phyloP scores from a whole-genome alignment of 2,888 invertebrate genomes.

The Orchesellides sinensis region DNA sequence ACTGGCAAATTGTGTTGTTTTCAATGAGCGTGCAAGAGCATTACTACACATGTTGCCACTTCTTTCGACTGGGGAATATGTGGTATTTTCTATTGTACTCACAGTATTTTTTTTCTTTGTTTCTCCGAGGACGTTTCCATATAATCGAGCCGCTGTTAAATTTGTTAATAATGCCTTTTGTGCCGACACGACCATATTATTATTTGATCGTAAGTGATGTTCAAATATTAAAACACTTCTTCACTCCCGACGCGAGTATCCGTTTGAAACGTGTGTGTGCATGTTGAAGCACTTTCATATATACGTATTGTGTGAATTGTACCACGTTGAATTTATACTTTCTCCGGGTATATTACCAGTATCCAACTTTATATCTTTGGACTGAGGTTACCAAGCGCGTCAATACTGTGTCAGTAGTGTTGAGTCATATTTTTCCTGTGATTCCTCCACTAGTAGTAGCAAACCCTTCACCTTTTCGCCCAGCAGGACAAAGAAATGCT shows the following conservation, averaged over 20 bases:
- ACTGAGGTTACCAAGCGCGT: slow-evolving; percentile 1
- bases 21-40: neutral
- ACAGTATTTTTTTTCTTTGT: slow-evolving; percentile 43
- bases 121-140: slow-evolving; percentile 56
- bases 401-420: slow-evolving; percentile 64
- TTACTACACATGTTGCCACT: slow-evolving; percentile 12
- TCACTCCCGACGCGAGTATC: slow-evolving; percentile 49
- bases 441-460: slow-evolving; percentile 1
- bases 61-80: neutral
- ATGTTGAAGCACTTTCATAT: slow-evolving; percentile 11
- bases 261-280: neutral
- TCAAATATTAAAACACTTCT: slow-evolving; percentile 67
- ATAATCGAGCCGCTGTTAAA: slow-evolving; percentile 66
- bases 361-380: neutral
- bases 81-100: slow-evolving; percentile 9
- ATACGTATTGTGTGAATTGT: slow-evolving; percentile 57
- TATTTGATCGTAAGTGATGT: slow-evolving; percentile 67
- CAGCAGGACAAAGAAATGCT: neutral
- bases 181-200: slow-evolving; percentile 64
- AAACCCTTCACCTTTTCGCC: neutral
- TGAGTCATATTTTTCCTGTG: slow-evolving; percentile 52
- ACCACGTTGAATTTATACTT: slow-evolving; percentile 35
- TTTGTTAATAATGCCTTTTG: slow-evolving; percentile 68
- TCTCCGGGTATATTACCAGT: neutral
- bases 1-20: neutral